These are phyloP conservation scores for Drosophila pachea DNA, from an alignment of 1,140 invertebrate genomes.

Conservation along the genomic window DNA sequence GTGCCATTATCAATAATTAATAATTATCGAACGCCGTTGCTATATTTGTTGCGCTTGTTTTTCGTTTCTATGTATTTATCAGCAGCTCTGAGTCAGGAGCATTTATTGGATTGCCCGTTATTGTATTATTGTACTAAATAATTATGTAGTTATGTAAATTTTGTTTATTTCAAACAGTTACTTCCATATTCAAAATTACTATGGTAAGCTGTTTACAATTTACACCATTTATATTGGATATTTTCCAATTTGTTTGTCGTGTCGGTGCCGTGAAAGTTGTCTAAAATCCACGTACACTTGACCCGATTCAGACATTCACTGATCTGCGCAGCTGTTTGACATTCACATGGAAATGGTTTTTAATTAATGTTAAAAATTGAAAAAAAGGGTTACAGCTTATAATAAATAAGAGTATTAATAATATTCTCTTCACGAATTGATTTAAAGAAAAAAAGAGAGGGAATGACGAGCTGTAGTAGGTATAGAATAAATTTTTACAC, in stretches of 20 bases:
- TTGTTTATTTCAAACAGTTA: not conserved
- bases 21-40: slow-evolving; percentile 40
- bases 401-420: too few relatives aligned
- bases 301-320: slow-evolving; percentile 38
- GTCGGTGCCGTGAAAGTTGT: slow-evolving; percentile 42
- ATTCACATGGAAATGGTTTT: slow-evolving; percentile 14
- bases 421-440: too few relatives aligned
- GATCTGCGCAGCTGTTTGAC: slow-evolving; percentile 27
- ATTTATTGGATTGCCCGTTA: slow-evolving; percentile 18
- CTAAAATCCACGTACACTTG: slow-evolving; percentile 53
- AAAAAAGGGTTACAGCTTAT: too few relatives aligned
- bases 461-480: too few relatives aligned
- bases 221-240: slow-evolving; percentile 23
- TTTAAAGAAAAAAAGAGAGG: too few relatives aligned
- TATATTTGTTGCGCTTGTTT: slow-evolving; percentile 34
- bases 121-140: slow-evolving; percentile 4
- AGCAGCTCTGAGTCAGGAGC: slow-evolving; percentile 25
- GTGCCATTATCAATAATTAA: slow-evolving; percentile 72
- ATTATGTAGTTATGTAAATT: not conserved
- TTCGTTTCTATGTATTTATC: slow-evolving; percentile 30
- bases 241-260: slow-evolving; percentile 35
- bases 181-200: slow-evolving; percentile 14
- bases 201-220: slow-evolving; percentile 27
- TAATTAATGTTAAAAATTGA: too few relatives aligned
- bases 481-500: too few relatives aligned